Evolutionary conservation across 2,888 invertebrate genomes (phyloP), one percentile per base, ranked within the genome.

Genomic region (Plutella xylostella): DNA sequence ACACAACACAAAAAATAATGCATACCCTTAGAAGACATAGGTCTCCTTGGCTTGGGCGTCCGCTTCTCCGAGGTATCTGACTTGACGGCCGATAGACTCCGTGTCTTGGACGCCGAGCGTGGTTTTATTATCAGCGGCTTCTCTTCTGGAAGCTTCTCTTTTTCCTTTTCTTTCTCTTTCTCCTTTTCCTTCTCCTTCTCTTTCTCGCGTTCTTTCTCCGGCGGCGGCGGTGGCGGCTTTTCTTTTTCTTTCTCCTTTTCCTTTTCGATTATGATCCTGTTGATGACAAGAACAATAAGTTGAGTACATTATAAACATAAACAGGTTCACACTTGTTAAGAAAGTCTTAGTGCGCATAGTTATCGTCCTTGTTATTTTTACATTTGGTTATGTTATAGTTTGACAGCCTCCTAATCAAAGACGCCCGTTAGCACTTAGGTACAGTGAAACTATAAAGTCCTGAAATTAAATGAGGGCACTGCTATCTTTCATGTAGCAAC

Each of bases 71-170:
- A 67, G 15, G 58, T 55, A 33, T 77, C 79, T 0, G 56, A 57
- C 50, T 73, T 74, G 14, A 65, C 14, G 12, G 72, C 71, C 4
- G 71, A 65, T 11, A 67, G 47, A 14, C 67, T 65, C 3, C 82
- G 73, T 1, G 67, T 73, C 45, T 79, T 80, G 1, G 82, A 80
- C 47, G 71, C 73, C 2, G 80, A 78, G 1, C 80, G 70, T 4
- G 74, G 65, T 47, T 78, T 79, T 48, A 66, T 68, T 21, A 18
- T 42, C 31, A 1, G 25, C 41, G 3, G 14, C 14, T 21, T 21
- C 6, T 38, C 20, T 34, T 28, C 43, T 45, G 31, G 31, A 42
- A 52, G 50, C 30, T 51, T 48, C 62, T 66, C 47, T 65, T 65
- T 48, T 65, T 75, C 34, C 50, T 66, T 68, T 25, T 62, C 60